phyloP scores from a whole-genome alignment of 1,140 invertebrate species.

The Telenomus remus region DNA sequence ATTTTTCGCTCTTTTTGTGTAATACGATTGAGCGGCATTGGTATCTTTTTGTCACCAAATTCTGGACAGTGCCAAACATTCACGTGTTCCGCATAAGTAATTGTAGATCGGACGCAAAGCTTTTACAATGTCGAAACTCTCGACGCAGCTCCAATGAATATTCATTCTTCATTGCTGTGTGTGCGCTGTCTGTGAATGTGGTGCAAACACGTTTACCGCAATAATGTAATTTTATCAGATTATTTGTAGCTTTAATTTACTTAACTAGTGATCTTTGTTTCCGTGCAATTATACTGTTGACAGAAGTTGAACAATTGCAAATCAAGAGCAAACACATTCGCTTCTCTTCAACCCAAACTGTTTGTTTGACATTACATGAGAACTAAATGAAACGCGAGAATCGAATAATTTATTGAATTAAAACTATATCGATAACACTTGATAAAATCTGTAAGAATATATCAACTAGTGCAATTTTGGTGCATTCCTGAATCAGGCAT shows the following conservation, averaged over 20 bases:
- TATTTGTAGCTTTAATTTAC: conserved; percentile 37
- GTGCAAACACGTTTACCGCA: conserved; percentile 18
- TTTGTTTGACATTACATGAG: too few species aligned
- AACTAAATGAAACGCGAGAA: too few species aligned
- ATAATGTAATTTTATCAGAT: conserved; percentile 40
- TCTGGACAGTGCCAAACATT: conserved; percentile 53
- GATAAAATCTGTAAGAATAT: too few species aligned
- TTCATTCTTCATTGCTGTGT: conserved; percentile 38
- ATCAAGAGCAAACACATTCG: conserved; percentile 25
- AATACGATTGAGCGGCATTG: conserved; percentile 25
- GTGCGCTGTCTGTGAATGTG: conserved; percentile 26
- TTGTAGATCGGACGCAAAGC: conserved; percentile 56
- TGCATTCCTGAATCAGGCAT: too few species aligned
- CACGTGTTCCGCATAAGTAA: conserved; percentile 59
- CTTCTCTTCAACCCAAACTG: too few species aligned
- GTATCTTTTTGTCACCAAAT: conserved; percentile 49
- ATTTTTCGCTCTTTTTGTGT: conserved; percentile 33
- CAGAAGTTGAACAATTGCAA: conserved; percentile 30
- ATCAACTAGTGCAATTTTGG: too few species aligned
- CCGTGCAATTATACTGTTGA: conserved; percentile 13
- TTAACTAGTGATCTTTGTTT: conserved; percentile 44
- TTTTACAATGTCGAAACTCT: conserved; percentile 46
- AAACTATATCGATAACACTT: too few species aligned
- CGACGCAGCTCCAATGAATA: conserved; percentile 49
- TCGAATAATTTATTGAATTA: too few species aligned